Base-by-base conservation (phyloP, 2,113 vertebrate genomes). In the Oncorhynchus masou region DNA sequence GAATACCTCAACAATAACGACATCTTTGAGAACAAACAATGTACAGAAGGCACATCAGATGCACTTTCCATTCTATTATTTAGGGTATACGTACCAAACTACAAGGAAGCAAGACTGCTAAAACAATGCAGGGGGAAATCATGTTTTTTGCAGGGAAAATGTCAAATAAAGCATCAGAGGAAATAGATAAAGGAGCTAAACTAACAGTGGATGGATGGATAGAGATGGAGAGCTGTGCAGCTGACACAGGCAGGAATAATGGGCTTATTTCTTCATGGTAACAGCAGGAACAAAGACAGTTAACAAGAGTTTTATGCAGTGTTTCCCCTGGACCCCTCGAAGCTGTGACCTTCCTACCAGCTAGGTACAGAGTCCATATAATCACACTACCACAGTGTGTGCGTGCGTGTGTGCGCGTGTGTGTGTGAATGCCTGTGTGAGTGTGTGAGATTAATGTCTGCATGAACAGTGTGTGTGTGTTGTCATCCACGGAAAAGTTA, bases 211-310 rank as follows among this genome's bases (percentile, higher is more conserved):
- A 84, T 86, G 76, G 82, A 85, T 88, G 82, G 79, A 13, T 73
- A 74, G 79, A 27, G 84, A 85, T 88, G 82, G 78, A 13, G 74
- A 74, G 78, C 20, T 80, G 67, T 74, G 75, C 16, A 54, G 16
- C 51, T 54, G 15, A 54, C 5, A 54, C 51, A 19, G 16, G 12
- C 51, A 15, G 65, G 82, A 85, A 85, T 87, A 90, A 89, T 86
- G 83, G 89, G 79, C 75, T 85, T 77, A 88, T 90, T 91, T 87
- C 88, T 88, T 87, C 79, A 77, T 74, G 70, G 75, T 75, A 84
- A 85, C 68, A 48, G 83, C 69, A 48, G 82, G 79, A 87, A 89
- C 76, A 77, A 70, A 80, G 83, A 60, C 81, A 79, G 81, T 83
- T 87, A 80, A 86, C 73, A 67, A 73, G 72, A 83, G 81, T 24